Base-by-base conservation (phyloP, 2,888 invertebrate genomes). In the Priocnemis perturbator region DNA sequence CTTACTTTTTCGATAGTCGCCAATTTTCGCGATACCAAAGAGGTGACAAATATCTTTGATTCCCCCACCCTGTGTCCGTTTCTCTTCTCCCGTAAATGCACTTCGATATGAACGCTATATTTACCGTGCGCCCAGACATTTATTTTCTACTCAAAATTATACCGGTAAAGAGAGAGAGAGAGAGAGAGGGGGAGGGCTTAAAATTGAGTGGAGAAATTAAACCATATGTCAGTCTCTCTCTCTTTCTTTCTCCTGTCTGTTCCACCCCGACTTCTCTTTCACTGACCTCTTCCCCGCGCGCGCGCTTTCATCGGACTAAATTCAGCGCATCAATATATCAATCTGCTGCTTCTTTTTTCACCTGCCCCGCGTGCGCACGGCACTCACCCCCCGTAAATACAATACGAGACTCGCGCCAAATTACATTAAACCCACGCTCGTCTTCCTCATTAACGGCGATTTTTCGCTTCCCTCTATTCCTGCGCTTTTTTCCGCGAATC, bases 261-360 rank as follows among this genome's bases (percentile, higher is more conserved):
- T 50, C 14, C 37, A 1, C 11, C 4, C n/a, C 17, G n/a, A 50
- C 20, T 15, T 50, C 50, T n/a, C 17, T 9, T 15, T 50, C 50
- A 5, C 20, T 20, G 50, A 15, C 1, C 20, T 20, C 20, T 19
- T 9, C 3, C n/a, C 15, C 9, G 5, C 23, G 11, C 44, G 44
- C 14, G 14, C 52, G 9, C 20, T 20, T 50, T 58, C 53, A 53
- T 48, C 63, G 55, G 60, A 63, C 57, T 64, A 70, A 70, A 69
- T 68, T 66, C 71, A 52, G 48, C 77, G 57, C 55, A 78, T 78
- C 77, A 76, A 77, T 73, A 77, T 78, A 78, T 78, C 77, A 76
- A 78, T 78, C 78, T 69, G 61, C 64, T 66, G 53, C 65, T 63
- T 66, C 66, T 69, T 66, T 66, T 59, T 62, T 62, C 64, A 26